Percentiles rank a stretch among this genome's conserved stretches.
These are phyloP conservation scores for Xestia c-nigrum DNA, from an alignment of 2,888 invertebrate species.

Conservation along the genomic window DNA sequence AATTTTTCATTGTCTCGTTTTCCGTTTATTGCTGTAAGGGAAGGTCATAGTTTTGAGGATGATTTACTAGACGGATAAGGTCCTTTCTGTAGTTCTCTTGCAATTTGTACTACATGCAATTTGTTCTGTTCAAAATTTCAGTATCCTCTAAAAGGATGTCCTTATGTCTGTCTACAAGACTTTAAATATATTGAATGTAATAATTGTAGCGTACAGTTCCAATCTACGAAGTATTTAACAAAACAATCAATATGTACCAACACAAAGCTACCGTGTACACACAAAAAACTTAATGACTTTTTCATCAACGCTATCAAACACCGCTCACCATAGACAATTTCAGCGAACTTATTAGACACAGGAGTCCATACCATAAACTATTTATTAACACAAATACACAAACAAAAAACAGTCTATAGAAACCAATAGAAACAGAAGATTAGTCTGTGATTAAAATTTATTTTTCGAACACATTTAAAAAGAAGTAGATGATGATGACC, in stretches of 20 bases:
- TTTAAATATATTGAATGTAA: not conserved
- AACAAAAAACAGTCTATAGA: constrained; percentile 81
- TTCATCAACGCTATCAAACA: constrained; percentile 44
- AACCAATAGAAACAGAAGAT: constrained; percentile 88
- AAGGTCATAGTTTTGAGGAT: not conserved
- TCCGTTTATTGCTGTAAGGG: not conserved
- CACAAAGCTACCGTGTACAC: constrained; percentile 31
- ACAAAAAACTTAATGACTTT: constrained; percentile 55
- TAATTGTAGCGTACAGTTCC: not conserved
- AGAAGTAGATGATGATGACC: constrained; percentile 80
- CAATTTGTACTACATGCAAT: not conserved
- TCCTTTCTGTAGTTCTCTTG: not conserved
- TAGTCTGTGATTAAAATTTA: constrained; percentile 88
- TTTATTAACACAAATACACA: constrained; percentile 67
- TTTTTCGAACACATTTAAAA: constrained; percentile 73
- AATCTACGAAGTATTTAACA: not conserved
- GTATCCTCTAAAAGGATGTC: not conserved
- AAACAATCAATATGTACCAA: constrained; percentile 34
- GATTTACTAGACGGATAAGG: too few species aligned
- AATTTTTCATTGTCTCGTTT: not conserved
- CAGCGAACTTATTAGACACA: constrained; percentile 56
- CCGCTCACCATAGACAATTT: constrained; percentile 46
- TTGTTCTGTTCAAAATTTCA: not conserved
- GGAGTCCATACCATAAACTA: constrained; percentile 61
- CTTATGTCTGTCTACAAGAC: not conserved